Evolutionary conservation across 2,113 vertebrate genomes (phyloP).

Genomic region (Tympanuchus pallidicinctus): DNA sequence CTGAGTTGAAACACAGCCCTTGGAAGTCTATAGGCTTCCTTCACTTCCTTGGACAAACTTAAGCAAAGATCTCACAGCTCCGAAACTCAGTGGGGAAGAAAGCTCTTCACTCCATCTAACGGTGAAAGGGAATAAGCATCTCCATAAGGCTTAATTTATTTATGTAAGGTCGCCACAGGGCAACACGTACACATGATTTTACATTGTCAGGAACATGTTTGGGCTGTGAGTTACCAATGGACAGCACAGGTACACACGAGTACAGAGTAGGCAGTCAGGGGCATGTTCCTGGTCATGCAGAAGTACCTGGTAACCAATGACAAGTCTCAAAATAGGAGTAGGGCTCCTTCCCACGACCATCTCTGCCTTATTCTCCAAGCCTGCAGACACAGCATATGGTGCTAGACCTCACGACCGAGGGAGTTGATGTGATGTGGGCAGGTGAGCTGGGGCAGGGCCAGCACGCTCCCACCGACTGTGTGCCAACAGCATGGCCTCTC

Average conservation of each 20-base stretch:
- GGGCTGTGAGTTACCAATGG: background rate
- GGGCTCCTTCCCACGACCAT: rapidly evolving
- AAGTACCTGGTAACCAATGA: rapidly evolving
- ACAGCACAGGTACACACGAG: background rate
- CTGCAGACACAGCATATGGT: rapidly evolving
- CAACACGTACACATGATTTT: rapidly evolving
- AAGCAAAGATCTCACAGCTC: background rate
- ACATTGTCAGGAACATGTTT: rapidly evolving
- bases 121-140: background rate
- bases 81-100: background rate
- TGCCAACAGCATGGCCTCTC: rapidly evolving
- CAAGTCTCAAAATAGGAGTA: background rate
- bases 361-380: background rate
- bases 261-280: background rate
- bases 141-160: background rate
- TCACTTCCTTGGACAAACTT: background rate
- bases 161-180: background rate
- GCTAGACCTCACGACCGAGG: background rate
- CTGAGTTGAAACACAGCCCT: background rate
- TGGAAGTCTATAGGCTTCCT: background rate
- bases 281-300: rapidly evolving
- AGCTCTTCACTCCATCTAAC: slow-evolving; percentile 43
- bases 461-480: rapidly evolving
- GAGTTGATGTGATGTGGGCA: background rate
- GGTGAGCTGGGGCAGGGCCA: background rate